Base-by-base conservation (phyloP, 2,888 invertebrate genomes). In the Anorthoa munda region DNA sequence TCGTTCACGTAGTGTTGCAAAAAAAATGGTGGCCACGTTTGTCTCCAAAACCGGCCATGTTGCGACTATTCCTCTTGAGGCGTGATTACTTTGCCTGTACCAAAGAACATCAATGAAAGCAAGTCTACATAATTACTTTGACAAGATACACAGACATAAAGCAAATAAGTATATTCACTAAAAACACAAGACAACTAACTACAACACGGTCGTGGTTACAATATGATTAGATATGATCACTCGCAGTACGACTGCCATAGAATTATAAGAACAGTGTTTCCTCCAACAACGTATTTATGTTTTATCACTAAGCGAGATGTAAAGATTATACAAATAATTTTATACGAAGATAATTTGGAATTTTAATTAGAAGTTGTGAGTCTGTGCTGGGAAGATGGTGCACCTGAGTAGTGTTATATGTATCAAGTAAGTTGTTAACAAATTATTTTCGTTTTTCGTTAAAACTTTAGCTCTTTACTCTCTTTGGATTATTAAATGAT, bases 211-310 rank as follows among this genome's bases (percentile, higher is more conserved):
- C 74, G 63, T 88, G 88, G 90, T 89, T 89, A 89, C 86, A 88
- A 79, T 83, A 75, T 86, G 89, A 92, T 92, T 90, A 92, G 90
- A 92, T 90, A 89, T 86, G 77, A 89, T 87, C 78, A 82, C 75
- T 78, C 70, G 70, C 72, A 53, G 78, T 61, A 59, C 60, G 69
- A 55, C 76, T 84, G 72, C 73, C 55, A 70, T 70, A 75, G 74
- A 79, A 85, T 79, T 84, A 79, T 73, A 65, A 72, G 81, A 75
- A 83, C 81, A 72, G 72, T 23, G 82, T 77, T 74, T 75, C 79
- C 71, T 66, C 48, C 67, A 68, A 67, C 72, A 72, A 76, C 79
- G 77, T 68, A 79, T 70, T 82, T 66, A 70, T 69, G 73, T 67
- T 39, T 83, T 85, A 87, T 87, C 78, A 69, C 66, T 66, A 48